A percentile compares a stretch with the other conserved stretches of the same genome.
phyloP scores from a whole-genome alignment of 2,888 invertebrate genomes.

The Drosophila maculinotata region DNA sequence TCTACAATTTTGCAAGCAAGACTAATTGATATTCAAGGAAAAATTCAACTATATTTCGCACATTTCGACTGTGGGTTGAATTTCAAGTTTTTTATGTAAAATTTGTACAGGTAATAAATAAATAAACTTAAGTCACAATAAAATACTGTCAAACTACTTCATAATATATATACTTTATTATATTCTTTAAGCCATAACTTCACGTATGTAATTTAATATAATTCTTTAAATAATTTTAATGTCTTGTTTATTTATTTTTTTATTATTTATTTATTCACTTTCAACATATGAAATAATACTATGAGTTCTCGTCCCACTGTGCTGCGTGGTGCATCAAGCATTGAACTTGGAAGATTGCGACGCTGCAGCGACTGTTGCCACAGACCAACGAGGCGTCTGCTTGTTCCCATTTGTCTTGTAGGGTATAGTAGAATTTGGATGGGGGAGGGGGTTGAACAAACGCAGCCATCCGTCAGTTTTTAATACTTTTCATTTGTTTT shows the following conservation, averaged over 20 bases:
- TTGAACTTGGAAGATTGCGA: conserved; percentile 54
- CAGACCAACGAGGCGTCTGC: conserved; percentile 47
- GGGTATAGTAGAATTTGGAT: background rate
- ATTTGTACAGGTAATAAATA: background rate
- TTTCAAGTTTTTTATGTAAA: too few species aligned
- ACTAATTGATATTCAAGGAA: conserved; percentile 33
- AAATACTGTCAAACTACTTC: too few species aligned
- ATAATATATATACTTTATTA: too few species aligned
- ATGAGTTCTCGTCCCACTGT: conserved; percentile 52
- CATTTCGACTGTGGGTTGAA: conserved; percentile 31
- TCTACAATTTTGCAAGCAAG: conserved; percentile 42
- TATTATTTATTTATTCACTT: background rate
- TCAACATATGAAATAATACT: too few species aligned
- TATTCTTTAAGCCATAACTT: too few species aligned
- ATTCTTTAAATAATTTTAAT: too few species aligned
- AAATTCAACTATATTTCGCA: conserved; percentile 6
- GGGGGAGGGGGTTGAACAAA: conserved; percentile 23
- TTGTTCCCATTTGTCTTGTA: conserved; percentile 65
- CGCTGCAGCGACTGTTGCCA: conserved; percentile 22
- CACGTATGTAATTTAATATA: too few species aligned
- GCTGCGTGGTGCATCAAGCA: conserved; percentile 36
- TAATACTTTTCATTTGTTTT: conserved; percentile 83
- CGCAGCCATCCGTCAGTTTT: conserved; percentile 82
- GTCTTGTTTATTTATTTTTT: too few species aligned
- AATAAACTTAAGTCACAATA: too few species aligned